Evolutionary conservation across 2,888 invertebrate genomes (phyloP), one percentile per base, ranked within the genome.

Genomic region (Chrysolina oricalcia): DNA sequence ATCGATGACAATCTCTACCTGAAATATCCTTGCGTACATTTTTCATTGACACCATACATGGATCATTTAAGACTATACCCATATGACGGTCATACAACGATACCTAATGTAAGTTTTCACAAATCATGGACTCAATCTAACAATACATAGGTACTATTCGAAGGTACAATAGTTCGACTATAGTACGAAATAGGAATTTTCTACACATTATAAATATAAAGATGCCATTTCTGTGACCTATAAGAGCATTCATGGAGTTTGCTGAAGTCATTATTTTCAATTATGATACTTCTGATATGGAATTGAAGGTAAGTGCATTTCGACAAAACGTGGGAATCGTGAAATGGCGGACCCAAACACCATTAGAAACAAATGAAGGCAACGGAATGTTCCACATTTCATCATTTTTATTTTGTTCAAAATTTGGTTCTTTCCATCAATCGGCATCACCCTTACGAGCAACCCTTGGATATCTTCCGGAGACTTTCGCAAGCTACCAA

Each of bases 291-390:
- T 27, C 59, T 6, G 27, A 59, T 4, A 50, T 59, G 59, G 27
- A 27, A 27, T 13, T 27, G 11, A 13, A 15, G 27, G 11, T 59
- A 15, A 59, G 15, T 59, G 59, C 23, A 59, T 59, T 27, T 27
- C 11, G 5, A 59, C 59, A 59, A 27, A 59, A 59, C 59, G 59
- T 59, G 59, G 59, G 27, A 59, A 59, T 11, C 59, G 8, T 21
- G 11, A 27, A 27, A 23, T 23, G 13, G 11, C 1, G 8, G 23
- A 13, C 21, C 27, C 23, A 13, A 27, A 43, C 43, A 15, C 15
- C 43, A 43, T 8, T 43, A 10, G 43, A 43, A 43, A 43, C 15
- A 15, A 15, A 43, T 43, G 43, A 10, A 43, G 43, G 10, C 43
- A 43, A 15, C 27, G 8, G 10, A 13, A 43, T 43, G 43, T 43